Percentiles rank a stretch among this genome's conserved stretches.
Evolutionary conservation across 2,797 vertebrate genomes (phyloP).

Genomic region (Hemitrygon akajei): DNA sequence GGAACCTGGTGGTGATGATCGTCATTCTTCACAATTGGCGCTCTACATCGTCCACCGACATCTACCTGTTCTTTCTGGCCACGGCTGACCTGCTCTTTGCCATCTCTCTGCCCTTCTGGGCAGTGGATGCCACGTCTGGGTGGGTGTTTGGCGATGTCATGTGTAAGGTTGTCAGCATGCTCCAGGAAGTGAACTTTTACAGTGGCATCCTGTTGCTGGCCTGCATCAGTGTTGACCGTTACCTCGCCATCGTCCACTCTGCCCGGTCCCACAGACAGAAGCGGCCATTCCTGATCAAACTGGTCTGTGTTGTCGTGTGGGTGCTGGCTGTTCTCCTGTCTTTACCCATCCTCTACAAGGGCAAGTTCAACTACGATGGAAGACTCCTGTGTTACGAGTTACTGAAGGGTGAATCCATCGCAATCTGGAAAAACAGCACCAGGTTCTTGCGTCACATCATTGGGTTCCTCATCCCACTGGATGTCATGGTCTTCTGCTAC

Average conservation of each 20-base stretch:
- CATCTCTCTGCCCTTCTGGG: conserved; percentile 58
- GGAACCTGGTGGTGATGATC: conserved; percentile 56
- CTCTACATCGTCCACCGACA: conserved; percentile 53
- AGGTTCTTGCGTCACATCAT: not conserved
- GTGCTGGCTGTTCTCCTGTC: not conserved
- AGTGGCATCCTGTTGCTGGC: conserved; percentile 61
- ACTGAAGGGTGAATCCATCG: not conserved
- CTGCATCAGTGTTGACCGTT: conserved; percentile 63
- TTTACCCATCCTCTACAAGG: not conserved
- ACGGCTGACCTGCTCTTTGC: conserved; percentile 57
- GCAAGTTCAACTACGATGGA: not conserved
- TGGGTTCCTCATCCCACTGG: not conserved
- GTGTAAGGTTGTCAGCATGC: conserved; percentile 55
- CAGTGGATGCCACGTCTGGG: conserved; percentile 46
- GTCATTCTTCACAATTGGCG: conserved; percentile 50
- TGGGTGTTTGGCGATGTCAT: conserved; percentile 59
- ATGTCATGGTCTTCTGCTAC: not conserved
- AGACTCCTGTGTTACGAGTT: not conserved
- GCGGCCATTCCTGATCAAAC: not conserved
- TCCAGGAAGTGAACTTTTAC: conserved; percentile 64
- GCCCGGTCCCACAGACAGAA: not conserved
- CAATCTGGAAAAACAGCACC: not conserved
- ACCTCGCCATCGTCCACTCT: conserved; percentile 57
- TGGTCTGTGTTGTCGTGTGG: not conserved
- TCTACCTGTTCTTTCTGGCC: conserved; percentile 60